Conservation (phyloP, 2,888 invertebrate species). For the Drosophila barbarae region DNA sequence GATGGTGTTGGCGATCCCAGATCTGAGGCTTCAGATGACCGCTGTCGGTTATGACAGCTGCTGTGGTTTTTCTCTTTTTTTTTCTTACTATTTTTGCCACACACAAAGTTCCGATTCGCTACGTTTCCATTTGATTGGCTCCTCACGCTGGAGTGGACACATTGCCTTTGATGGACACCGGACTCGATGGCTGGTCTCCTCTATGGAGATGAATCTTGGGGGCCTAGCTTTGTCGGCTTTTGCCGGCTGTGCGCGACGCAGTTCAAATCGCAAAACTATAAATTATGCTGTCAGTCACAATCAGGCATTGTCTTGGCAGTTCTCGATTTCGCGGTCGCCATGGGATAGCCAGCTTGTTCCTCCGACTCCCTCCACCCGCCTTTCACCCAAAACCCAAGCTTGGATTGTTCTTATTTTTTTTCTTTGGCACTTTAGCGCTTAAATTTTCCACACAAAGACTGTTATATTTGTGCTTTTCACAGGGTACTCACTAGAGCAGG, state of each 20-base stretch:
- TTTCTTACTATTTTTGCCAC: conserved; percentile 34
- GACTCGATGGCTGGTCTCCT: not conserved
- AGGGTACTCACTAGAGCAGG: conserved; percentile 5
- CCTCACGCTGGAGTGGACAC: conserved; percentile 43
- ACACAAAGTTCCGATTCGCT: conserved; percentile 48
- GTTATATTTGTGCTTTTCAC: conserved; percentile 35
- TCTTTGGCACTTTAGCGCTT: conserved; percentile 40
- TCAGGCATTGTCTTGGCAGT: conserved; percentile 50
- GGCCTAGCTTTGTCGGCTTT: conserved; percentile 30
- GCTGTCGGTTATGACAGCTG: conserved; percentile 55
- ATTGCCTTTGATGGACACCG: conserved; percentile 20
- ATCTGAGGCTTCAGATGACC: conserved; percentile 14
- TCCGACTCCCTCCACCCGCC: not conserved
- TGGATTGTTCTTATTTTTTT: conserved; percentile 1
- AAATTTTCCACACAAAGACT: conserved; percentile 46
- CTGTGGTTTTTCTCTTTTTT: conserved; percentile 17
- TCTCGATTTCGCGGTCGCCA: conserved; percentile 56
- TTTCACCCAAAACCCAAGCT: conserved; percentile 1
- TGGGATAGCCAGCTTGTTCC: conserved; percentile 13
- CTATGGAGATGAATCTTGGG: conserved; percentile 13
- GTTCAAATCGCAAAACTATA: conserved; percentile 51
- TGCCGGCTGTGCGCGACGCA: conserved; percentile 23
- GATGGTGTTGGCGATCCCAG: conserved; percentile 15
- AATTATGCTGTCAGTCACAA: conserved; percentile 64
- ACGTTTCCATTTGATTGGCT: conserved; percentile 58